Evolutionary conservation across 2,888 invertebrate genomes (phyloP).

Genomic region (Callosobruchus maculatus): DNA sequence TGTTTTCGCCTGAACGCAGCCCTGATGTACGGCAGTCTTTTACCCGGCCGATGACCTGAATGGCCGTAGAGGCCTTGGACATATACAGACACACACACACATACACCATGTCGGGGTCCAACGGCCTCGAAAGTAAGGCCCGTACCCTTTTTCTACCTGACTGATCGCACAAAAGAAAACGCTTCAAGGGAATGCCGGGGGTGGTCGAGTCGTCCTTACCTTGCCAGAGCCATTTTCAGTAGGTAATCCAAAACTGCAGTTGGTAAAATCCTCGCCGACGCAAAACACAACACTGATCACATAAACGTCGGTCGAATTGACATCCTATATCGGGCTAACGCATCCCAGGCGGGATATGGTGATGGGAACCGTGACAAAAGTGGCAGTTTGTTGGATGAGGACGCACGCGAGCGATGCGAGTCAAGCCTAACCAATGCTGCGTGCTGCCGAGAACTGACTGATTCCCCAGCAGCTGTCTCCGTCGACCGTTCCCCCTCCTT

Average conservation of each 20-base stretch:
- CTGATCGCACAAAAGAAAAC: background rate
- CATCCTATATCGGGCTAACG: background rate
- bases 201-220: conserved; percentile 19
- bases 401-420: background rate
- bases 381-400: background rate
- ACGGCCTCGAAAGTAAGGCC: background rate
- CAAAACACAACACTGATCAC: background rate
- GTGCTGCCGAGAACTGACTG: background rate
- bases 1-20: background rate
- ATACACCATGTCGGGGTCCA: background rate
- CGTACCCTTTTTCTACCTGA: background rate
- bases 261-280: conserved; percentile 4
- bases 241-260: conserved; percentile 27
- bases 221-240: conserved; percentile 33
- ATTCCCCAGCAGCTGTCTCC: background rate
- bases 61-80: background rate
- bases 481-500: background rate
- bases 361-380: background rate
- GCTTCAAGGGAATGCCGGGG: background rate
- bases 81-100: background rate
- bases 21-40: background rate
- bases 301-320: background rate
- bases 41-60: background rate
- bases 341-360: background rate
- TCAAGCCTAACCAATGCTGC: background rate